Evolutionary conservation across 2,888 invertebrate genomes (phyloP), one percentile per base, ranked within the genome.

Genomic region (Noctua janthe): DNA sequence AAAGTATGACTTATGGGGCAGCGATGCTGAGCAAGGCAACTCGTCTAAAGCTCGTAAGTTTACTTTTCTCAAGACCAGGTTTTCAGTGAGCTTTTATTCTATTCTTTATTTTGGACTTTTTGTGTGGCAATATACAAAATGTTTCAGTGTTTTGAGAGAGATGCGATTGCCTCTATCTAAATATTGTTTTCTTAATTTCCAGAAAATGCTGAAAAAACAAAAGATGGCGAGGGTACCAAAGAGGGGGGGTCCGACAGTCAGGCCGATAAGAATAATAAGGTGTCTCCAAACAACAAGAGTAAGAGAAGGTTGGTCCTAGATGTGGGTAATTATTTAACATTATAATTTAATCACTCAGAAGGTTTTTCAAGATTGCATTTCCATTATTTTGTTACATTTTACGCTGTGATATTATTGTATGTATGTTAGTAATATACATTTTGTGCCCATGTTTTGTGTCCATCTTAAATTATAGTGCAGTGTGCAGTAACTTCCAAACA

Each of bases 1-100:
- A 47, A 98, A 98, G 93, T 98, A 98, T 93, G 98, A 98, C 92
- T 95, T 98, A 69, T 98, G 98, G 98, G 98, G 98, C 82, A 97
- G 97, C 87, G 98, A 98, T 82, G 97, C 97, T 71, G 97, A 97
- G 80, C 94, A 97, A 85, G 94, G 93, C 73, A 93, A 93, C 82
- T 90, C 95, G 47, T 93, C 94, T 4, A 95, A 95, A 92, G 82
- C 91, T 84, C 95, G 95, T 94, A 84, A 87, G 47, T 13, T 15
- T 81, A 29, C 15, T 39, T 67, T 81, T 29, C 39, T 81, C 15
- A 81, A 64, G 1, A 17, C 17, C 5, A 51, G n/a, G 78, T 59
- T 29, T 15, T 20, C 35, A 78, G 15, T 78, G 39, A 66, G 35
- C 5, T 66, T 35, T 66, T 66, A 1, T 39, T 35, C 17, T 39